Base-by-base conservation (phyloP, 2,888 invertebrate genomes). In the Pilophorus perplexus region DNA sequence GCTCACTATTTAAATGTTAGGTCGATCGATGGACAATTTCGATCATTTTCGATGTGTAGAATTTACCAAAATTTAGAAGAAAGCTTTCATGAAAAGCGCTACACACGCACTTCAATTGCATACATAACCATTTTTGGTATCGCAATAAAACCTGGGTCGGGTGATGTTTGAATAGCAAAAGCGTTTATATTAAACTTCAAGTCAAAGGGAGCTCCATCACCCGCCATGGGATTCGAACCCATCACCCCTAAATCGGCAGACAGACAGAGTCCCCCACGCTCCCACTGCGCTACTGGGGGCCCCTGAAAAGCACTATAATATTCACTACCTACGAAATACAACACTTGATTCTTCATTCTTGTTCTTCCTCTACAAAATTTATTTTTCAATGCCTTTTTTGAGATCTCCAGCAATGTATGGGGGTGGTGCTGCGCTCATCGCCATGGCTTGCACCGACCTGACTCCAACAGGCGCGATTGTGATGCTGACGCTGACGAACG, bases 401-500 rank as follows among this genome's bases (percentile, higher is more conserved):
- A 12, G 14, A 10, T 27, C 67, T 67, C 27, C 54, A 68, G 37
- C 64, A 48, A 38, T 67, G 52, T 42, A 68, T 46, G 33, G 67
- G 1, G 28, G 50, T n/a, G 66, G 66, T 1, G 16, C 25, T 8
- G 42, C 64, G 27, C 33, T 69, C 2, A 5, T 69, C 23, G 40
- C 44, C 3, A 55, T 69, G 5, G 62, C 66, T 16, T 57, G 46
- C 27, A 23, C 50, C 12, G 46, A 52, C 37, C 40, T 23, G 12
- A 66, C 40, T 62, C 66, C 72, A 0, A 28, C 69, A n/a, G 14
- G 68, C 1, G 77, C 77, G 1, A 73, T 77, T 0, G 38, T 72
- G 0, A 75, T 77, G 75, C 70, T 78, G 67, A 74, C 76, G 44
- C 10, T 76, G 5, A 74, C 76, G 1, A 65, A 76, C 16, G 71